Evolutionary conservation across 2,888 invertebrate genomes (phyloP).

Genomic region (Fragum sueziense): DNA sequence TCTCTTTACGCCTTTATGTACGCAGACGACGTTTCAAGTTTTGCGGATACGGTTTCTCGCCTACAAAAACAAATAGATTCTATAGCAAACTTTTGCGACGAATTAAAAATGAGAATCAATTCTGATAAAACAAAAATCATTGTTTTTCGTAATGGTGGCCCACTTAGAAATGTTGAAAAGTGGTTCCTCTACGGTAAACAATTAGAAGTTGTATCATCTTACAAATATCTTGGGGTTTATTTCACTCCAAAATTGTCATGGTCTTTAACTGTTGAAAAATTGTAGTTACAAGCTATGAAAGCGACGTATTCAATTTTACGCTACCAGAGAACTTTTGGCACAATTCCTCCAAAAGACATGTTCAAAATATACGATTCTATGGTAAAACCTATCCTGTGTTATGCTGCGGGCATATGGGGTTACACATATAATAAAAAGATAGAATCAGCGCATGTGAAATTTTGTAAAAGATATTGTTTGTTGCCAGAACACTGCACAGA

Average conservation of each 20-base stretch:
- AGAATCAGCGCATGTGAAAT: neutral
- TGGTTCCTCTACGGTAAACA: neutral
- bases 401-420: slow-evolving; percentile 18
- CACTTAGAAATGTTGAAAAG: slow-evolving; percentile 1
- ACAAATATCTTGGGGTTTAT: slow-evolving; percentile 12
- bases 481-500: neutral
- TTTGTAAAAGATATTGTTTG: neutral
- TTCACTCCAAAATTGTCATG: slow-evolving; percentile 4
- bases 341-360: neutral
- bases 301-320: neutral
- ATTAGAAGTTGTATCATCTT: neutral
- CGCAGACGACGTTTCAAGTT: slow-evolving; percentile 2
- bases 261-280: neutral
- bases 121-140: neutral
- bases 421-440: neutral
- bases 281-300: neutral
- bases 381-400: neutral
- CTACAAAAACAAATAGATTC: slow-evolving; percentile 9
- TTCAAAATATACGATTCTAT: slow-evolving; percentile 22
- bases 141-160: slow-evolving; percentile 3
- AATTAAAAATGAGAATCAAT: slow-evolving; percentile 4
- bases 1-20: no score
- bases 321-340: slow-evolving; percentile 6
- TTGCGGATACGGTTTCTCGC: neutral
- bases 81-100: neutral